Base-by-base conservation (phyloP, 2,888 invertebrate genomes). In the Papilio demoleus region DNA sequence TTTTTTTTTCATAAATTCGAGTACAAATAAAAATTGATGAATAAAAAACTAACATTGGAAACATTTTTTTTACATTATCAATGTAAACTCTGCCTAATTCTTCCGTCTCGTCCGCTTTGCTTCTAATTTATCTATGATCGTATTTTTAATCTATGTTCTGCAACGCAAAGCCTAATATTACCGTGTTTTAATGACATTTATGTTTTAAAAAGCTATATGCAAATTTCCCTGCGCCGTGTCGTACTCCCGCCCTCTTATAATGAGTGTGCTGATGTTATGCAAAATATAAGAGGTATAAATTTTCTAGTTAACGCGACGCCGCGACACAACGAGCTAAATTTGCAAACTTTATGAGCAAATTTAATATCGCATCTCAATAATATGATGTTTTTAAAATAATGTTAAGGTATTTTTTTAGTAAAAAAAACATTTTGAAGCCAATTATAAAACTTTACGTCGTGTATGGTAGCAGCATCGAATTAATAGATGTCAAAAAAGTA, bases 251-350 rank as follows among this genome's bases (percentile, higher is more conserved):
- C 56, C 50, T 36, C 53, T 65, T 40, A 56, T 65, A 56, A 65
- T 56, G 17, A 65, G 36, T 56, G 56, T 56, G 65, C 65, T 65
- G 65, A 56, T 65, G 31, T 40, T 56, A 65, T 56, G 65, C 65
- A 65, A 68, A 45, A 56, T 63, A 27, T 45, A 63, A 63, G 65
- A 40, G 56, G 56, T 56, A 56, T 56, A 65, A 27, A 59, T 64
- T 64, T 59, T 68, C 58, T 68, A 31, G 56, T 59, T 36, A 66
- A 66, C 31, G 56, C 27, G 38, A 47, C 31, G 42, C 40, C 34
- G 50, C 22, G 12, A 40, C 34, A 42, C 24, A 66, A 14, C 34
- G 53, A 56, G n/a, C 31, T 59, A 42, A 17, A 59, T 66, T 45
- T 59, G 45, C 58, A 66, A 66, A 59, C 19, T 59, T 59, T 42